A percentile compares a stretch with the other conserved stretches of the same genome.
These are phyloP conservation scores for Callimorpha dominula DNA, from an alignment of 2,888 invertebrate species.

Conservation along the genomic window DNA sequence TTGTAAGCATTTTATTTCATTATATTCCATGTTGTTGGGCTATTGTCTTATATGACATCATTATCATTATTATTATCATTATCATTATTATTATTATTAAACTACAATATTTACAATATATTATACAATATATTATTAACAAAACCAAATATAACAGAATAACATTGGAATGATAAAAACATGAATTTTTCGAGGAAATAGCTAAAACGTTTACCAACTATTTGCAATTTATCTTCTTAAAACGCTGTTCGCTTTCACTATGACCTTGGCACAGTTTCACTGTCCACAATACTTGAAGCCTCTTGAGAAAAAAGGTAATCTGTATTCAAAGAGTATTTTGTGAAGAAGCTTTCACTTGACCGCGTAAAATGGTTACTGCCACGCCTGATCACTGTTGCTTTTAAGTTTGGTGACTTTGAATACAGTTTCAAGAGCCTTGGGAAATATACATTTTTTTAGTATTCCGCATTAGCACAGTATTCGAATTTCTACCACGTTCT, in stretches of 20 bases:
- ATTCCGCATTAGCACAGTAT: background rate
- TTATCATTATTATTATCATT: no score
- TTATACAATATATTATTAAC: background rate
- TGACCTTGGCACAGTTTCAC: constrained; percentile 34
- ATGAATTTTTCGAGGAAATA: background rate
- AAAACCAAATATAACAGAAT: background rate
- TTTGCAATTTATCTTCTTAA: constrained; percentile 17
- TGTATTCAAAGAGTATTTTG: constrained; percentile 62
- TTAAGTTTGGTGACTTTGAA: constrained; percentile 28
- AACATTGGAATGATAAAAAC: background rate
- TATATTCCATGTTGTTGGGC: no score
- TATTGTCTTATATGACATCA: no score
- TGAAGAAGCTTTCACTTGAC: constrained; percentile 56
- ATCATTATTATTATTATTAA: no score
- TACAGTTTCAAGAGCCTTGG: background rate
- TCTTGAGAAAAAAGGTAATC: constrained; percentile 56
- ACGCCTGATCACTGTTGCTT: constrained; percentile 35
- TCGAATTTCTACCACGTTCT: background rate
- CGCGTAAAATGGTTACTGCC: constrained; percentile 51
- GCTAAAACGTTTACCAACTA: background rate
- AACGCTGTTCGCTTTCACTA: constrained; percentile 18
- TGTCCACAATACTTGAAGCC: constrained; percentile 49
- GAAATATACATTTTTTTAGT: background rate
- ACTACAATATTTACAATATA: no score
- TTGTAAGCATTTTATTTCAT: no score